phyloP scores from a whole-genome alignment of 2,113 vertebrate genomes.

The Lepidothrix coronata region DNA sequence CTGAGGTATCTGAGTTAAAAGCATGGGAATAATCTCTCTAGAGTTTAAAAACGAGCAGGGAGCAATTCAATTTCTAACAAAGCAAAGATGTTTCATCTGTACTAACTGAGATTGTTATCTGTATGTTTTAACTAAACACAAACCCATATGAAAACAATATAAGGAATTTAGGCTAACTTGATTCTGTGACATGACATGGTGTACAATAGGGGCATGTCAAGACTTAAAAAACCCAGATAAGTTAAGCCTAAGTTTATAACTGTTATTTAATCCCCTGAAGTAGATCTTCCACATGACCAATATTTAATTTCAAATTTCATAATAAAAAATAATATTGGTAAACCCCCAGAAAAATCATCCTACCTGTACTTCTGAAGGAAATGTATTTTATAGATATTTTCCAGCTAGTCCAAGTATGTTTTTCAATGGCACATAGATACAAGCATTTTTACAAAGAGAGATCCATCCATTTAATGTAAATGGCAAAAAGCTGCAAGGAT shows the following conservation, averaged over 20 bases:
- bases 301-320: background rate
- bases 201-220: background rate
- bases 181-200: accelerated
- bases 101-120: background rate
- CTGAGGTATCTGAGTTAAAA: background rate
- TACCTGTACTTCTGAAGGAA: background rate
- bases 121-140: background rate
- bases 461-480: background rate
- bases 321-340: background rate
- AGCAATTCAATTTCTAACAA: background rate
- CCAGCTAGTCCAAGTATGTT: background rate
- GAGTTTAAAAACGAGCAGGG: background rate
- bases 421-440: background rate
- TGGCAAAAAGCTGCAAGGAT: background rate
- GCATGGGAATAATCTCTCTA: background rate
- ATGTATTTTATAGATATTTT: background rate
- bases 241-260: background rate
- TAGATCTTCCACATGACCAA: background rate
- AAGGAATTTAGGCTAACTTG: background rate
- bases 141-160: background rate
- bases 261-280: background rate
- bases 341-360: background rate
- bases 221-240: background rate
- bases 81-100: background rate
- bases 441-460: background rate